Conservation (phyloP, 2,888 invertebrate genomes). For the Acleris sparsana region DNA sequence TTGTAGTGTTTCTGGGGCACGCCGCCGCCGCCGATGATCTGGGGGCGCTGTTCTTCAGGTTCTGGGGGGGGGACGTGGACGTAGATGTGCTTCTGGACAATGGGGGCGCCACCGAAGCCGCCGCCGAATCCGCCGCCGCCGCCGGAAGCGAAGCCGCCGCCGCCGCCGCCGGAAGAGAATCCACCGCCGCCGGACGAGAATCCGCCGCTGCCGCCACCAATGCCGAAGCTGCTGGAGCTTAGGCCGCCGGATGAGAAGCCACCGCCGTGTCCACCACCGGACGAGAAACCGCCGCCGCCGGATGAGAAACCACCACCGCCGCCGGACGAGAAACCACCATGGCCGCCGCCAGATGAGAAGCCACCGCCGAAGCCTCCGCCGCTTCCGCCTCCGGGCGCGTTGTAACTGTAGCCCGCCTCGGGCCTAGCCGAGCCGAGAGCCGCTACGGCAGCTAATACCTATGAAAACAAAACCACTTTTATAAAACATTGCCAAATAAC, state of each 20-base stretch:
- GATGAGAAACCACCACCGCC: conserved; percentile 54
- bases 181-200: conserved; percentile 49
- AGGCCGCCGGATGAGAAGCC: conserved; percentile 60
- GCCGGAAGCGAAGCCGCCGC: conserved; percentile 59
- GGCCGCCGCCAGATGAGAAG: conserved; percentile 52
- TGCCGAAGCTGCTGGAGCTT: conserved; percentile 44
- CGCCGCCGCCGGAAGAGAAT: conserved; percentile 59
- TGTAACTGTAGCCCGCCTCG: conserved; percentile 85
- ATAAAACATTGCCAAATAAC: conserved; percentile 20
- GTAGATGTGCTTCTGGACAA: conserved; percentile 92
- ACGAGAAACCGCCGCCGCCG: conserved; percentile 56
- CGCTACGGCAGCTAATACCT: conserved; percentile 82
- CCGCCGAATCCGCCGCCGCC: conserved; percentile 65
- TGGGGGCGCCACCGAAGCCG: conserved; percentile 78
- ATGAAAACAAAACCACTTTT: conserved; percentile 52
- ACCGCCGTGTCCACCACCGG: conserved; percentile 56
- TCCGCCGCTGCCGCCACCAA: conserved; percentile 66
- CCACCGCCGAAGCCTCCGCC: conserved; percentile 58
- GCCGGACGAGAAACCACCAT: conserved; percentile 42
- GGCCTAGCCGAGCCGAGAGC: conserved; percentile 84
- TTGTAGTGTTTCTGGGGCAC: conserved; percentile 91
- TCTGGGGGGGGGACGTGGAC: conserved; percentile 93
- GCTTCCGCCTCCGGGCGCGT: conserved; percentile 74
- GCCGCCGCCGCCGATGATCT: conserved; percentile 85
- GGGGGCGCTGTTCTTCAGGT: conserved; percentile 87